These are phyloP conservation scores for Streptopelia turtur DNA, from an alignment of 2,797 vertebrate genomes.

Conservation along the genomic window DNA sequence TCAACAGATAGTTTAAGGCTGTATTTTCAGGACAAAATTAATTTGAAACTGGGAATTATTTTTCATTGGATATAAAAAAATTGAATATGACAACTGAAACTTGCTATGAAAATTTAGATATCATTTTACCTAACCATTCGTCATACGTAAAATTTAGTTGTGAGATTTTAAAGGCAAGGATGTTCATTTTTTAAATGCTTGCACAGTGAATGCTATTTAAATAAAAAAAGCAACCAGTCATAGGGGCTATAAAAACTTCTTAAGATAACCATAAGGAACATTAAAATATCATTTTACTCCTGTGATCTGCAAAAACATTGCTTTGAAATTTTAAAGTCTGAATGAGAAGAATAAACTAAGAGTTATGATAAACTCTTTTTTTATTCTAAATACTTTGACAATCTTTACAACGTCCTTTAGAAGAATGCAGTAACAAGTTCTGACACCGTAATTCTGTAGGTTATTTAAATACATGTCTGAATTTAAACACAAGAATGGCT, in stretches of 20 bases:
- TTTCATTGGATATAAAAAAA: neutral
- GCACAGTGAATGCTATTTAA: neutral
- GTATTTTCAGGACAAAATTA: neutral
- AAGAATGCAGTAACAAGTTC: neutral
- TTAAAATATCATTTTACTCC: neutral
- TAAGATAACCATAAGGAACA: neutral
- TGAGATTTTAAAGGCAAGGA: neutral
- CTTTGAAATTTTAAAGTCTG: neutral
- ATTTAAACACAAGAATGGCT: neutral
- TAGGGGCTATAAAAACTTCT: neutral
- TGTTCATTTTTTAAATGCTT: neutral
- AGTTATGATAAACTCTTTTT: neutral
- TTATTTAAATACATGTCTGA: neutral
- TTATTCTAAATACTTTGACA: neutral
- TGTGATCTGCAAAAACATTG: neutral
- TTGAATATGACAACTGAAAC: neutral
- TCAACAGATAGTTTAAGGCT: neutral
- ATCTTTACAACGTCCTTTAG: neutral
- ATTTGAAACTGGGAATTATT: neutral
- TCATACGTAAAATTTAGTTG: neutral
- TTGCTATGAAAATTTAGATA: neutral
- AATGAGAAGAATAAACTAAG: neutral
- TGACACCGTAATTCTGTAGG: neutral
- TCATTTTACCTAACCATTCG: neutral
- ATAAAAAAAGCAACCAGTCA: neutral